These are phyloP conservation scores for Tragelaphus buxtoni DNA, from an alignment of 2,113 vertebrate species.

Conservation along the genomic window DNA sequence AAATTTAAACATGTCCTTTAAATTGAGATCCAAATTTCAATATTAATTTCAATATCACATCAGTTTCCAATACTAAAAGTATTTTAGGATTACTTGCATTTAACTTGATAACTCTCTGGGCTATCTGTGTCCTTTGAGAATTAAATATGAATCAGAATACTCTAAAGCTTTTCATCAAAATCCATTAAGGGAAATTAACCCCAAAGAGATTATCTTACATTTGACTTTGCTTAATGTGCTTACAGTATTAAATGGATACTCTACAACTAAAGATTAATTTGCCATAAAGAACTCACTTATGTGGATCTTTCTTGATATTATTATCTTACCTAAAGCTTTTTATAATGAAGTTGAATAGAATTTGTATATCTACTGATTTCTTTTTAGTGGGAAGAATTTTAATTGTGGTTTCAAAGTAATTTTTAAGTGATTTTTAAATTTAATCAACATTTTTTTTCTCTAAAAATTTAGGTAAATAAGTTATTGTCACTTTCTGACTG, in stretches of 20 bases:
- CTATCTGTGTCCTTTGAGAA: slow-evolving; percentile 29
- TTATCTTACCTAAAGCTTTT: neutral
- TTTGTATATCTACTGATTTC: neutral
- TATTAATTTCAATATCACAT: slow-evolving; percentile 42
- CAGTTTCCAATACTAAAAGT: slow-evolving; percentile 13
- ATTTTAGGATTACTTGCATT: slow-evolving; percentile 46
- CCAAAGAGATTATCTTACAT: slow-evolving; percentile 52
- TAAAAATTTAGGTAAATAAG: neutral
- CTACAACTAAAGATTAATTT: neutral
- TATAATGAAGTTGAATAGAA: neutral
- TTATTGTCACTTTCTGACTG: neutral
- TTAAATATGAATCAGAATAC: slow-evolving; percentile 56
- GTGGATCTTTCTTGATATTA: neutral
- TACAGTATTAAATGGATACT: neutral
- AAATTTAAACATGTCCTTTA: slow-evolving; percentile 29
- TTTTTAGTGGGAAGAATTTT: slow-evolving; percentile 27
- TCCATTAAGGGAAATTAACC: slow-evolving; percentile 51
- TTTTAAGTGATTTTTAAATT: neutral
- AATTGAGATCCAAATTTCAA: slow-evolving; percentile 40
- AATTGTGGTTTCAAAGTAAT: neutral
- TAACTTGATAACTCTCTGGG: slow-evolving; percentile 31
- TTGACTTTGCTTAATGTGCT: slow-evolving; percentile 44
- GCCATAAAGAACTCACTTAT: neutral
- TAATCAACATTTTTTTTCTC: neutral
- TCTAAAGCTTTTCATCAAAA: slow-evolving; percentile 33